Evolutionary conservation across 2,113 vertebrate species (phyloP), one percentile per base, ranked within the genome.

Genomic region (Calyptomena viridis): DNA sequence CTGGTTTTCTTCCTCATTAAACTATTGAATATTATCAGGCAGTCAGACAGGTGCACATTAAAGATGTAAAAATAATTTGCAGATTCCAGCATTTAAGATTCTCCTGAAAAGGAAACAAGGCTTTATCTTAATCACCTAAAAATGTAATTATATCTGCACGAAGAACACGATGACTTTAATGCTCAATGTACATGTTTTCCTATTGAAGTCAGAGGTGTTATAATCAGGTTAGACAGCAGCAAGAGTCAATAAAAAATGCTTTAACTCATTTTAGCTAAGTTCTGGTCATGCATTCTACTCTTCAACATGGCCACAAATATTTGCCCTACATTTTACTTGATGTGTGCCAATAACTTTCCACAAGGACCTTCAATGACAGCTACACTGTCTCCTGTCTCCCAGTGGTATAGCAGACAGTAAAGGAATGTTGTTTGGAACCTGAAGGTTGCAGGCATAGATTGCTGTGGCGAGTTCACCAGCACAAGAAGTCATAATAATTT

Each of bases 1-100:
- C 88, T 50, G 71, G 35, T 53, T 85, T 93, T 64, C 94, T 95
- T 94, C 78, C 55, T 90, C 89, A 71, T 46, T 59, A 90, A 89
- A 87, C 78, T 68, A 67, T 74, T 55, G 88, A 95, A 76, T 96
- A 89, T 56, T 86, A 89, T 47, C 59, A 91, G 89, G 80, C 62
- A 85, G 72, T 95, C 83, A 94, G 28, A 82, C 39, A 94, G 59
- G 14, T 80, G 47, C 55, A 37, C 21, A 14, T 46, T 33, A 27
- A 89, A 86, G 22, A 56, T 30, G 2, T 33, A 64, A 35, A 84
- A n/a, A 59, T 59, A 69, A 42, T 73, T 64, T 52, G 55, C 58
- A 80, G 14, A 83, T 76, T 73, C 39, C 69, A 80, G 27, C 7
- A 46, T 8, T 58, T 69, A 47, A 66, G 21, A 90, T 12, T 62